Evolutionary conservation across 2,113 vertebrate species (phyloP).

Genomic region (Hiodon alosoides): DNA sequence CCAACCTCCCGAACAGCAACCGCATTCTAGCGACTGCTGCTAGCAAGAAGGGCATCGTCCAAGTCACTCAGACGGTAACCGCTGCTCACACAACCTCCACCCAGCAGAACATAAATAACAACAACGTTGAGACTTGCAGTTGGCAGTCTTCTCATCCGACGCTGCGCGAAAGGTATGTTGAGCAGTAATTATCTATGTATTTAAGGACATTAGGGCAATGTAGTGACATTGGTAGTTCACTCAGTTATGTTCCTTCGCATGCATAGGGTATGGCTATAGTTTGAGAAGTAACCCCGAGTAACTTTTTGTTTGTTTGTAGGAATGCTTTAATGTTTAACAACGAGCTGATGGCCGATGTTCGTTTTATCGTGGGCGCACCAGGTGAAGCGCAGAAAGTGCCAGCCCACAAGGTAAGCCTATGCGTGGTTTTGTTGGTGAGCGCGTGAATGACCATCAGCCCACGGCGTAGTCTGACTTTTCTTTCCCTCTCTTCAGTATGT

Average conservation of each 20-base stretch:
- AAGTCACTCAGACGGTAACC: constrained; percentile 57
- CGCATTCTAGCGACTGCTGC: constrained; percentile 49
- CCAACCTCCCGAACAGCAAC: constrained; percentile 67
- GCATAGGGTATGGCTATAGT: background rate
- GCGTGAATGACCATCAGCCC: background rate
- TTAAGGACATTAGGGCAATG: too few species aligned
- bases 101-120: constrained; percentile 70
- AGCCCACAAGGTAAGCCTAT: constrained; percentile 78
- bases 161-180: constrained; percentile 78
- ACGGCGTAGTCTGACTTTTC: background rate
- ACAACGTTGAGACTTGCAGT: constrained; percentile 70
- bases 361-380: constrained; percentile 83
- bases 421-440: background rate
- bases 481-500: constrained; percentile 70
- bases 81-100: constrained; percentile 51
- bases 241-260: background rate
- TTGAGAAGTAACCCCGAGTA: background rate
- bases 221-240: background rate
- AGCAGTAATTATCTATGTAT: background rate
- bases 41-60: constrained; percentile 71
- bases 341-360: constrained; percentile 92
- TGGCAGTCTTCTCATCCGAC: constrained; percentile 83
- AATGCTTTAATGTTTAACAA: constrained; percentile 97
- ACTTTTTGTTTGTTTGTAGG: constrained; percentile 49
- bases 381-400: constrained; percentile 80